phyloP scores from a whole-genome alignment of 2,113 vertebrate genomes.

The Chascanopsetta lugubris region DNA sequence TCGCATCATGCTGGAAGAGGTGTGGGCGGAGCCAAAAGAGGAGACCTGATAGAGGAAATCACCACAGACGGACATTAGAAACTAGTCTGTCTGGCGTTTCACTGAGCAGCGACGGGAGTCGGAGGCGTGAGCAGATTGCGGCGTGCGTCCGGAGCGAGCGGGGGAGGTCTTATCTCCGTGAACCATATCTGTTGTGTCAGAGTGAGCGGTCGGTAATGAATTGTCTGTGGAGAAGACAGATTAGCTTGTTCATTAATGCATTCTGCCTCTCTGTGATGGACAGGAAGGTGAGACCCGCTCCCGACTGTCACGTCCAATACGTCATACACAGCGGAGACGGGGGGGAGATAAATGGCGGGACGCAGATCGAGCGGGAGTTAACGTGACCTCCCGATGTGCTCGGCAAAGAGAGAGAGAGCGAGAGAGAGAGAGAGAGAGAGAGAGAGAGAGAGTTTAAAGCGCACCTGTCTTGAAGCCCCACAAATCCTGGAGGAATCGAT shows the following conservation, averaged over 20 bases:
- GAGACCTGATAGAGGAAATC: too few species aligned
- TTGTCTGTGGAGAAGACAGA: conserved; percentile 44
- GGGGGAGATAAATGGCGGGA: conserved; percentile 51
- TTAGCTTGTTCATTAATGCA: conserved; percentile 51
- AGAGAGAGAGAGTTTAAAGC: conserved; percentile 42
- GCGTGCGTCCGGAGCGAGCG: background rate
- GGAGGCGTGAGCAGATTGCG: background rate
- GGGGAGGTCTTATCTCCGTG: conserved; percentile 13
- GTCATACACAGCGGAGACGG: conserved; percentile 37
- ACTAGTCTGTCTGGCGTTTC: too few species aligned
- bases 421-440: conserved; percentile 36
- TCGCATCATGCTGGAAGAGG: too few species aligned
- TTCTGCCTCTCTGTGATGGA: conserved; percentile 41
- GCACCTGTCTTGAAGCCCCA: conserved; percentile 43
- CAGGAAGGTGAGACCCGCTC: conserved; percentile 37
- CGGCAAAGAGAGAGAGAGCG: conserved; percentile 32
- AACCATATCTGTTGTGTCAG: conserved; percentile 33
- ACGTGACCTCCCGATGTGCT: conserved; percentile 41
- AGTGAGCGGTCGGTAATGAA: conserved; percentile 38
- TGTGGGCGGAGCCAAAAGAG: too few species aligned
- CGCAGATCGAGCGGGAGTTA: conserved; percentile 43
- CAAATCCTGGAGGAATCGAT: conserved; percentile 61
- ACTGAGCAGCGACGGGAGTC: background rate
- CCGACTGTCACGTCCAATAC: conserved; percentile 11
- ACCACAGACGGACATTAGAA: too few species aligned